These are phyloP conservation scores for Salmo trutta DNA, from an alignment of 2,797 vertebrate genomes.

Conservation along the genomic window DNA sequence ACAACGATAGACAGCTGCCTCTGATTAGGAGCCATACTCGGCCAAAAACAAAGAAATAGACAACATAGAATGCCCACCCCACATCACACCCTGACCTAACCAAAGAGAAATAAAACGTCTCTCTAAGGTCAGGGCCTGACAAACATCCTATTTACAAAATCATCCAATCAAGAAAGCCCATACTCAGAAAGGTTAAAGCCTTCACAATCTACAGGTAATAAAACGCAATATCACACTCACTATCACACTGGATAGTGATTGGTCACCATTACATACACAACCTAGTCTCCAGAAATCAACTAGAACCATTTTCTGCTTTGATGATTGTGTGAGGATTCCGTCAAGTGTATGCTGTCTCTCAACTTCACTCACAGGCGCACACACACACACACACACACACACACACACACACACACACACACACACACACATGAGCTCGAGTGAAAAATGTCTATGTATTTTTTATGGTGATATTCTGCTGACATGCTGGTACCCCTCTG, in stretches of 20 bases:
- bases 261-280: constrained; percentile 24
- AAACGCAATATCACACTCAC: neutral
- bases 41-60: no score
- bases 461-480: neutral
- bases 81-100: no score
- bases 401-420: neutral
- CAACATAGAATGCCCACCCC: no score
- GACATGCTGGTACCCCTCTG: neutral
- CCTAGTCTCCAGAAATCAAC: constrained; percentile 33
- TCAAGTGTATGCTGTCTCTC: constrained; percentile 20
- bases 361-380: neutral
- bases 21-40: no score
- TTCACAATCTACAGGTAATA: neutral
- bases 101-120: no score
- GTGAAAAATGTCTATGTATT: neutral
- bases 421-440: neutral
- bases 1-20: no score
- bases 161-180: neutral
- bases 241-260: constrained; percentile 19
- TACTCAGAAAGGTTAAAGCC: neutral
- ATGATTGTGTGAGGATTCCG: constrained; percentile 16
- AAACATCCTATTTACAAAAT: neutral
- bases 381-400: no score
- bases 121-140: no score
- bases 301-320: constrained; percentile 19